A percentile compares a stretch with the other conserved stretches of the same genome.
phyloP scores from a whole-genome alignment of 1,140 invertebrate species.

The Sycobia sp. region DNA sequence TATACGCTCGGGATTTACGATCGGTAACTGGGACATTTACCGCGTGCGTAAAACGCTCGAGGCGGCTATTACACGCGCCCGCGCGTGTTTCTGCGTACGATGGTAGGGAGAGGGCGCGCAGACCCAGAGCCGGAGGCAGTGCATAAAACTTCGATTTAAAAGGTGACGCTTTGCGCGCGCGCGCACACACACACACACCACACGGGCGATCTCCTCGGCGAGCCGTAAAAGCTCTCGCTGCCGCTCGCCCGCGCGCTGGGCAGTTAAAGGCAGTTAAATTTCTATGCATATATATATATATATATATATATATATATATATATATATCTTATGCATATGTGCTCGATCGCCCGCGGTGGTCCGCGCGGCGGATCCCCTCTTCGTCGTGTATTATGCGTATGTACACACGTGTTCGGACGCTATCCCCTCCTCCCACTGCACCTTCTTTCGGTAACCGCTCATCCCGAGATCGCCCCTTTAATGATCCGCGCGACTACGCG shows the following conservation, averaged over 20 bases:
- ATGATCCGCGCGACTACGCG: no score
- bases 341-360: neutral
- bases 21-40: slow-evolving; percentile 8
- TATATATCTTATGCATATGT: no score
- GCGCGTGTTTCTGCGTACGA: no score
- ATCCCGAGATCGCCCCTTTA: no score
- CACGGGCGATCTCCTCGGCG: neutral
- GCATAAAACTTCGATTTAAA: slow-evolving; percentile 17
- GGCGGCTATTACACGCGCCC: neutral
- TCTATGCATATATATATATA: no score
- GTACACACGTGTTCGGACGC: neutral
- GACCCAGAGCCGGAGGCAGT: neutral
- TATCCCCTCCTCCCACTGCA: no score
- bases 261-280: no score
- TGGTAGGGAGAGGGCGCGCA: neutral
- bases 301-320: no score
- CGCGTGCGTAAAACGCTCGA: neutral
- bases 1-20: slow-evolving; percentile 23
- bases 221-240: neutral
- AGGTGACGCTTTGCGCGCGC: neutral
- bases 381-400: neutral
- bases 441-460: no score
- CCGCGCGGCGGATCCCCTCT: neutral
- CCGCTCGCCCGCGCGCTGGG: no score
- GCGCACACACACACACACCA: no score